Base-by-base conservation (phyloP, 2,797 vertebrate genomes). In the Sebastes melanostomus region DNA sequence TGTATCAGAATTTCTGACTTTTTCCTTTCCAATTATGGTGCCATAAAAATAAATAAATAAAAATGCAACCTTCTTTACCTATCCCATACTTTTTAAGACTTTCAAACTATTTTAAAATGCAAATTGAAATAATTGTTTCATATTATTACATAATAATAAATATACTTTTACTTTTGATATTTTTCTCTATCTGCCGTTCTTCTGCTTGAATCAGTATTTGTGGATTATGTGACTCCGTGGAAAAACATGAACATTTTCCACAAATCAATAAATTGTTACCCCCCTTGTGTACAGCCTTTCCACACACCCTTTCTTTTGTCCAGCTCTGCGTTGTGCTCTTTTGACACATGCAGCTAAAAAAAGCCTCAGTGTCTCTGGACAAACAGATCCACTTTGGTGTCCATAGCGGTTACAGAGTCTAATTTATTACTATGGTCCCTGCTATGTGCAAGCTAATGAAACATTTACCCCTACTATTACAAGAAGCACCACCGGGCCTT, bases 401-500 rank as follows among this genome's bases (percentile, higher is more conserved):
- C 68, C 50, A 3, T 38, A 68, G 76, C 13, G 7, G 73, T 80
- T 79, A 54, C 6, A 82, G 38, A 69, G 38, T 56, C 25, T 70
- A 25, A 78, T 72, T 25, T 61, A 30, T 58, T 25, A 32, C 60
- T 18, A 69, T 11, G 12, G 62, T 30, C 62, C 34, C 52, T 34
- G 72, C 61, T 58, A 54, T 65, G n/a, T 72, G 62, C 52, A 9
- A 66, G 66, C 67, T 80, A 74, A 82, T 83, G 65, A 81, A 87
- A 87, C 30, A 4, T 65, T 83, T 67, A 74, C 36, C 14, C 65
- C 62, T 54, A 55, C 69, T 77, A 74, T 80, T 55, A 73, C 68
- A 77, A 22, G 54, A 82, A 83, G 14, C 68, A 75, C 61, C 76
- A 83, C 34, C 75, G 76, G 54, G 82, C 71, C 58, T 80, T 66